These are phyloP conservation scores for Drosophila sturtevanti DNA, from an alignment of 1,140 invertebrate species.

Conservation along the genomic window DNA sequence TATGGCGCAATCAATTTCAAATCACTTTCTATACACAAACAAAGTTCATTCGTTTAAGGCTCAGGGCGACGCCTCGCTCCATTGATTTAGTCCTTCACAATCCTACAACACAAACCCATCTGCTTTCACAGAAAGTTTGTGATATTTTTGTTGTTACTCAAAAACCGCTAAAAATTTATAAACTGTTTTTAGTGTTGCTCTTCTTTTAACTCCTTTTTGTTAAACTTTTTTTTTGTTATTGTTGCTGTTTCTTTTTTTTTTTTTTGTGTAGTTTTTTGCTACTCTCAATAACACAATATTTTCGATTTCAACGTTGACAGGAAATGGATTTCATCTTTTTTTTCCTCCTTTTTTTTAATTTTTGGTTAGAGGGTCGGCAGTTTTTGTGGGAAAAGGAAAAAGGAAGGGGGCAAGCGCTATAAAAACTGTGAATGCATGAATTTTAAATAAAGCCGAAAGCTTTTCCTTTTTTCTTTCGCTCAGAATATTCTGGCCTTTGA, in stretches of 20 bases:
- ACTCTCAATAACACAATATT: conserved; percentile 56
- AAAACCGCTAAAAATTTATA: conserved; percentile 62
- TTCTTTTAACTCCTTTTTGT: conserved; percentile 1
- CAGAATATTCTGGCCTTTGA: conserved; percentile 68
- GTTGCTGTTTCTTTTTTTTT: conserved; percentile 19
- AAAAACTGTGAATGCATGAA: conserved; percentile 71
- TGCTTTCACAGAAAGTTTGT: conserved; percentile 51
- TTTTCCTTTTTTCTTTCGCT: conserved; percentile 28
- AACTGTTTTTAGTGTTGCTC: conserved; percentile 45
- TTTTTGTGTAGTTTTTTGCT: conserved; percentile 5
- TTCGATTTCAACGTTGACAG: conserved; percentile 69
- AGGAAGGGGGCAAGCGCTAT: conserved; percentile 24
- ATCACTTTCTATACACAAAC: conserved; percentile 47
- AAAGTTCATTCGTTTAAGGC: conserved; percentile 50
- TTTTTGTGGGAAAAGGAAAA: conserved; percentile 16
- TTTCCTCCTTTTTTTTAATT: conserved; percentile 17
- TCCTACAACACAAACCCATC: conserved; percentile 16
- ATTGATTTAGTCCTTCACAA: conserved; percentile 32
- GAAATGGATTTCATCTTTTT: conserved; percentile 54
- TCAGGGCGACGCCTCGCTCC: conserved; percentile 44
- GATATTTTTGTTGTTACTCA: conserved; percentile 42
- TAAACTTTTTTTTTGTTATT: too few relatives aligned
- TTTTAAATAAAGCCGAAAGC: conserved; percentile 65
- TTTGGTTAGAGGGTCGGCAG: conserved; percentile 31
- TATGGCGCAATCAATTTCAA: conserved; percentile 40